Evolutionary conservation across 1,140 invertebrate species (phyloP).

Genomic region (Philopotamus ludificatus): DNA sequence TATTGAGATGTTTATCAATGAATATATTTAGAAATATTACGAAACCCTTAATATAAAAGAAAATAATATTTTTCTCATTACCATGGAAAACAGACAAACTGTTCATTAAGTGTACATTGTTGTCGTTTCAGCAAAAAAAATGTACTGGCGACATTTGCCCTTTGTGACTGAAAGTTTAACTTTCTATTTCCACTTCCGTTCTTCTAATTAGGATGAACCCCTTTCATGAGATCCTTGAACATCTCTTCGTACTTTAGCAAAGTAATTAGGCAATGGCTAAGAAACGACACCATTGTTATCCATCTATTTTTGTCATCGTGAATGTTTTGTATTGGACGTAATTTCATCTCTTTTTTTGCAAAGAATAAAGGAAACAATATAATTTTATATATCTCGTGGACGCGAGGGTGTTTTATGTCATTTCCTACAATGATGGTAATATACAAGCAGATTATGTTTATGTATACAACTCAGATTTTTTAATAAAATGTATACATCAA

Average conservation of each 20-base stretch:
- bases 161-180: slow-evolving; percentile 35
- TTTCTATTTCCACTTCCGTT: slow-evolving; percentile 35
- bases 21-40: no score
- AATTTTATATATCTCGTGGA: no score
- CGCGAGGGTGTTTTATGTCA: no score
- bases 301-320: slow-evolving; percentile 15
- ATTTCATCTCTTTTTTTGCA: no score
- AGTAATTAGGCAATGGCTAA: slow-evolving; percentile 38
- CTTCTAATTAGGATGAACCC: slow-evolving; percentile 32
- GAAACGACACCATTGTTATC: slow-evolving; percentile 36
- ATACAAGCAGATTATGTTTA: no score
- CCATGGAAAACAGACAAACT: slow-evolving; percentile 28
- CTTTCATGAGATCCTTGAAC: background rate
- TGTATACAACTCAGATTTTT: no score
- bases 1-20: no score
- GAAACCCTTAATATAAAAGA: no score
- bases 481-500: no score
- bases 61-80: slow-evolving; percentile 24
- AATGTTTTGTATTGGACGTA: background rate
- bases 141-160: slow-evolving; percentile 14
- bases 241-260: background rate
- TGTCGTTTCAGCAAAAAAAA: slow-evolving; percentile 28
- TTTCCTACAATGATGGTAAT: no score
- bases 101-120: slow-evolving; percentile 28
- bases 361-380: no score